Conservation (phyloP, 2,113 vertebrate genomes). For the Nycticorax nycticorax region DNA sequence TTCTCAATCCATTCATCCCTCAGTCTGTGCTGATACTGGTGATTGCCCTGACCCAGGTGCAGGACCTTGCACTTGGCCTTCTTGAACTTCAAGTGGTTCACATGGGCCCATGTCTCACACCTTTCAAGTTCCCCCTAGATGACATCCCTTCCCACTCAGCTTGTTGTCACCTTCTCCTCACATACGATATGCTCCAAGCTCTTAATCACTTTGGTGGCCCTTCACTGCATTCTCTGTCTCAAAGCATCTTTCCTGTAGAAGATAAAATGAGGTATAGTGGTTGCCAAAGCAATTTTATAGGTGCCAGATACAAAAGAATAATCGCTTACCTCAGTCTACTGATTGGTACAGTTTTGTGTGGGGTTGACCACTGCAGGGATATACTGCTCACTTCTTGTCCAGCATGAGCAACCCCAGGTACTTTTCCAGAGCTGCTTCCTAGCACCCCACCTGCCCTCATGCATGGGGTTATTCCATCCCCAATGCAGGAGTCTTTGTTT, state of each 20-base stretch:
- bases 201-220: not conserved
- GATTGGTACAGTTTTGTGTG: not conserved
- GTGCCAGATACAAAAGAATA: not conserved
- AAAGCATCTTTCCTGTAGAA: not conserved
- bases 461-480: not conserved
- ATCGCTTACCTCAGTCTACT: not conserved
- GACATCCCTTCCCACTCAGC: not conserved
- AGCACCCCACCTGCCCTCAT: not conserved
- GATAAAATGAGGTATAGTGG: not conserved
- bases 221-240: not conserved
- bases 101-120: no score
- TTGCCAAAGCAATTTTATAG: not conserved
- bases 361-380: accelerated
- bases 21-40: no score
- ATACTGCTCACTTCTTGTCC: not conserved
- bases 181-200: not conserved
- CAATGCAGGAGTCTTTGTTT: not conserved
- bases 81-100: no score
- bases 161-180: not conserved
- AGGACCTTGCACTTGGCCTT: no score
- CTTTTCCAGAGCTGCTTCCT: not conserved
- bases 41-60: no score
- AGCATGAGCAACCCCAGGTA: not conserved
- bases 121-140: not conserved
- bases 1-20: no score